Percentiles rank a stretch among this genome's conserved stretches.
Conservation (phyloP, 2,113 vertebrate species). For the Upupa epops region DNA sequence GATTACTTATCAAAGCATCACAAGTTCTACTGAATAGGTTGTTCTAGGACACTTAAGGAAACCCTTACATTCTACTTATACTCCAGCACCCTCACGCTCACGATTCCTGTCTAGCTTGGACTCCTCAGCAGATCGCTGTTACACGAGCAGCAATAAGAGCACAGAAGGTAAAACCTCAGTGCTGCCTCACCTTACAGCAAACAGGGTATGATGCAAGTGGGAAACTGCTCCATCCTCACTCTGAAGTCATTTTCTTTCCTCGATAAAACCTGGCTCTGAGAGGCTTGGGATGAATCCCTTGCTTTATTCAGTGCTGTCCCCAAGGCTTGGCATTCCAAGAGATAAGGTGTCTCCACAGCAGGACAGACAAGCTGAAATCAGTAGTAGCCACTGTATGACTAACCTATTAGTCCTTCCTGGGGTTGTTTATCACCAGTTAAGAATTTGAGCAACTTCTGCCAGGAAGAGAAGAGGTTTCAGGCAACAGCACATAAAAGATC, state of each 20-base stretch:
- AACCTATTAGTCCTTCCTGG: slow-evolving; percentile 15
- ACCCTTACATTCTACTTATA: background rate
- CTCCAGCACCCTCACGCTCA: background rate
- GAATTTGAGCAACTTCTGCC: slow-evolving; percentile 41
- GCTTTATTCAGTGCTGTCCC: background rate
- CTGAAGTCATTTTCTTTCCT: slow-evolving; percentile 4
- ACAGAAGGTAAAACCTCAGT: background rate
- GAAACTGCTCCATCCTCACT: background rate
- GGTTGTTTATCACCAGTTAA: slow-evolving; percentile 27
- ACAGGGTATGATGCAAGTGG: background rate
- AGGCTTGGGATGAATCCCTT: background rate
- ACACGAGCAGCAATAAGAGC: background rate
- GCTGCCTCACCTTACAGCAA: background rate
- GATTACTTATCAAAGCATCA: background rate
- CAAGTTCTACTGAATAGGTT: background rate
- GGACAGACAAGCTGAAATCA: slow-evolving; percentile 4
- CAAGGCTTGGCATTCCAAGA: slow-evolving; percentile 11
- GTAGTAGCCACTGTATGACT: slow-evolving; percentile 30
- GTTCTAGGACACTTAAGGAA: background rate
- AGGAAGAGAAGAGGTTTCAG: slow-evolving; percentile 45
- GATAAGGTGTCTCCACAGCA: slow-evolving; percentile 33
- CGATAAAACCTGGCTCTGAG: background rate
- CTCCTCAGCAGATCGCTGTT: background rate
- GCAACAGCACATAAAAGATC: slow-evolving; percentile 46
- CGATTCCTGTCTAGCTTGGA: background rate